phyloP scores from a whole-genome alignment of 2,113 vertebrate genomes.

The Pelecanoides urinatrix region DNA sequence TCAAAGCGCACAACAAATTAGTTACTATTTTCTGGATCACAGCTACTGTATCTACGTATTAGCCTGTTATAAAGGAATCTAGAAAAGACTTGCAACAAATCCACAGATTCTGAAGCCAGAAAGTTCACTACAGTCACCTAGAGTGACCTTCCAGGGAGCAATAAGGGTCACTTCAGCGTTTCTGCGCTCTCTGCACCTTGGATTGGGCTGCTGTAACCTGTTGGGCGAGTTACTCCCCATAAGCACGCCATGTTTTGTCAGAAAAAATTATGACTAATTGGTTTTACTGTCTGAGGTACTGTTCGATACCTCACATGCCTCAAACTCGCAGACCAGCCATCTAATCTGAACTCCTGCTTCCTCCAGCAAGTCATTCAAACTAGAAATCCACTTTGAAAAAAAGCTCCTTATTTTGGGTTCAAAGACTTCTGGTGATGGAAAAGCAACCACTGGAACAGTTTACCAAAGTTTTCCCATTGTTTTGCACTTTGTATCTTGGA shows the following conservation, averaged over 20 bases:
- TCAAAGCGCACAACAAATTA: neutral
- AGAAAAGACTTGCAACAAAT: neutral
- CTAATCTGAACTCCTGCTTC: neutral
- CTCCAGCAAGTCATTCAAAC: neutral
- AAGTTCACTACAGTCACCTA: neutral
- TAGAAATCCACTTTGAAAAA: neutral
- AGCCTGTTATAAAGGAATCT: neutral
- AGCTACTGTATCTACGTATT: neutral
- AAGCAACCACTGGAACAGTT: neutral
- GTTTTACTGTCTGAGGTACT: neutral
- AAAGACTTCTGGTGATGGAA: neutral
- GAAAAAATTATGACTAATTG: neutral
- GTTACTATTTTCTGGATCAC: neutral
- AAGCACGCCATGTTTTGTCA: neutral
- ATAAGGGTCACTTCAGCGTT: neutral
- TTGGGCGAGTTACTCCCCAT: neutral
- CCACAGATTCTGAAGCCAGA: neutral
- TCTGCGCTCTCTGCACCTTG: neutral
- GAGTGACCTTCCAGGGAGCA: neutral
- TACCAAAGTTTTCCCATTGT: neutral
- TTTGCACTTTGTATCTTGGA: neutral
- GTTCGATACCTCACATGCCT: neutral
- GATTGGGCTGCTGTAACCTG: neutral
- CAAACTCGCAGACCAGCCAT: neutral
- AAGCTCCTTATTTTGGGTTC: neutral